Conservation (phyloP, 2,797 vertebrate genomes). For the Falco columbarius region DNA sequence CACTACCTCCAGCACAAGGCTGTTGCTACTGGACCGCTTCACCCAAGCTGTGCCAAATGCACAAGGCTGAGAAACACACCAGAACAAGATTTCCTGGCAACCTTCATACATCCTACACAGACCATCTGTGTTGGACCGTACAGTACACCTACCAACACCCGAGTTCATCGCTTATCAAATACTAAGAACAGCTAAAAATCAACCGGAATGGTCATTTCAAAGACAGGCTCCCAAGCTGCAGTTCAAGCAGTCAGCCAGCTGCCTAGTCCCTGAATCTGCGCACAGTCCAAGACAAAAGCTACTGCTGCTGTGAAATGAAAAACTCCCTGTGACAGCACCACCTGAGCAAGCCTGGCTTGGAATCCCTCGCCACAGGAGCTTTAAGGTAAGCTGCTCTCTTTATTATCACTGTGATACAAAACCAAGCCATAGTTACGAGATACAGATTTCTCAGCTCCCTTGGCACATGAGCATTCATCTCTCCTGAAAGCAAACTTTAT, state of each 20-base stretch:
- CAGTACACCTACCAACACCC: background rate
- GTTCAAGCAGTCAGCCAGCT: background rate
- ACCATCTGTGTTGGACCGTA: background rate
- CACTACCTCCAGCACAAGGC: background rate
- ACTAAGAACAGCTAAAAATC: background rate
- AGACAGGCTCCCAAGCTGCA: background rate
- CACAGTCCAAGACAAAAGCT: background rate
- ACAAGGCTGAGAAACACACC: background rate
- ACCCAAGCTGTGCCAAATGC: background rate
- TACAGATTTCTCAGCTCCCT: background rate
- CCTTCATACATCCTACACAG: background rate
- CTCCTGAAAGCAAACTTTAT: background rate
- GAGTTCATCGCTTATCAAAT: background rate
- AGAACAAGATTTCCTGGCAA: background rate
- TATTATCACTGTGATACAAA: background rate
- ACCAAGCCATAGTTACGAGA: background rate
- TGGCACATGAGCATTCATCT: background rate
- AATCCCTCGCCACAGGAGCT: background rate
- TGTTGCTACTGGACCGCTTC: background rate
- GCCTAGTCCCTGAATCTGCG: background rate
- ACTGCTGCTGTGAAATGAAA: background rate
- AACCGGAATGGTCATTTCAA: background rate
- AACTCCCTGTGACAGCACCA: background rate
- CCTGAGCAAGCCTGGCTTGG: background rate
- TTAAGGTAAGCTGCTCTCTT: background rate